phyloP scores from a whole-genome alignment of 1,140 invertebrate genomes.

The Mizuhopecten yessoensis region DNA sequence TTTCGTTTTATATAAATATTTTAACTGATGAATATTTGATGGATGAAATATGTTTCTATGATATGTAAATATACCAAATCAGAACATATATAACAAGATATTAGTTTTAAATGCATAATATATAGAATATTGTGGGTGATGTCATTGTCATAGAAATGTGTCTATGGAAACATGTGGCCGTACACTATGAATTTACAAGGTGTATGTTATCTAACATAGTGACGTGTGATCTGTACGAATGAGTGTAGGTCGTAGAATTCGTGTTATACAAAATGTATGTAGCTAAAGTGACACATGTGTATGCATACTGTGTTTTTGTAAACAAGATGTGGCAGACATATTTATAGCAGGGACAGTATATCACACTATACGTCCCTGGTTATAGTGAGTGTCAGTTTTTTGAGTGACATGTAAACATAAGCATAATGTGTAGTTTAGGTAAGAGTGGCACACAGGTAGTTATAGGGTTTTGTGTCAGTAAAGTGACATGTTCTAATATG shows the following conservation, averaged over 20 bases:
- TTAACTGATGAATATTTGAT: constrained; percentile 12
- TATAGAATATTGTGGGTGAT: background rate
- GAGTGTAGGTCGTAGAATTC: background rate
- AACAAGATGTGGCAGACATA: no score
- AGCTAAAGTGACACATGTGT: background rate
- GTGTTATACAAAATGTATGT: background rate
- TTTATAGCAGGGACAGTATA: no score
- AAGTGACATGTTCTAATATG: no score
- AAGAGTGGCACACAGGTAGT: no score
- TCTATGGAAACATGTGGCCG: background rate
- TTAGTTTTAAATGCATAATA: background rate
- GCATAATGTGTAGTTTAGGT: no score
- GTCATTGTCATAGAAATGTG: background rate
- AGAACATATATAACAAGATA: background rate
- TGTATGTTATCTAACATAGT: background rate
- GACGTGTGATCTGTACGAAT: background rate
- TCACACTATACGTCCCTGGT: no score
- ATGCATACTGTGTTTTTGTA: no score
- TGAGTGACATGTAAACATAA: no score
- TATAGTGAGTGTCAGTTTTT: no score
- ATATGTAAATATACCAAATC: background rate
- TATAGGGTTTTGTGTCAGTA: no score
- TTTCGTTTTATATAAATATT: background rate
- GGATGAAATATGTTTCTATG: constrained; percentile 39
- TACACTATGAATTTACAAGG: background rate